Evolutionary conservation across 1,140 invertebrate species (phyloP).

Genomic region (Triops longicaudatus): DNA sequence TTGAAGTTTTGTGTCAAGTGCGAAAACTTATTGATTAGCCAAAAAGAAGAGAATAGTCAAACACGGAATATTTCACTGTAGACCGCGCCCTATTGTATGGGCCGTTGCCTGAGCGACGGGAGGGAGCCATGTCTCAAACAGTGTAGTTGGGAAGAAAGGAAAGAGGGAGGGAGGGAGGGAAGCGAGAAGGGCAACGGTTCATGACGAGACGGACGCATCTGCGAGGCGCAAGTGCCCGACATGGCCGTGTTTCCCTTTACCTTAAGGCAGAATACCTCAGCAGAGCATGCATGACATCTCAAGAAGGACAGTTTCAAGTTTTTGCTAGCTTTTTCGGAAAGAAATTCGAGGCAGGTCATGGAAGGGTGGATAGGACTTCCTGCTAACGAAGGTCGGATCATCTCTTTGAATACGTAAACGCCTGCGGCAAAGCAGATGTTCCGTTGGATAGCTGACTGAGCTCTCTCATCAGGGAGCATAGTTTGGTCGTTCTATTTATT

Average conservation of each 20-base stretch:
- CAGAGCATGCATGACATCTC: neutral
- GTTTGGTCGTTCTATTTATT: neutral
- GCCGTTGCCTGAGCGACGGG: neutral
- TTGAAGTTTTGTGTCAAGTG: no score
- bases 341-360: neutral
- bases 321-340: neutral
- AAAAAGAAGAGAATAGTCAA: no score
- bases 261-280: neutral
- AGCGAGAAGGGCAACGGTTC: neutral
- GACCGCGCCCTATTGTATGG: neutral
- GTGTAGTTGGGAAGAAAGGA: neutral
- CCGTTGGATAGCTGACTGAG: neutral
- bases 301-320: neutral
- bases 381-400: neutral
- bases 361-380: constrained; percentile 14
- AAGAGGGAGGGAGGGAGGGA: neutral
- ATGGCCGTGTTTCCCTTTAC: neutral
- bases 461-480: neutral
- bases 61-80: no score
- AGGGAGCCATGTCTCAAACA: neutral
- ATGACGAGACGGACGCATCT: constrained; percentile 14
- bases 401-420: neutral
- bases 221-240: neutral
- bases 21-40: no score
- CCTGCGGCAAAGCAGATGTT: neutral